Percentiles rank a stretch among this genome's conserved stretches.
phyloP scores from a whole-genome alignment of 1,140 invertebrate genomes.

The Heliothis virescens region DNA sequence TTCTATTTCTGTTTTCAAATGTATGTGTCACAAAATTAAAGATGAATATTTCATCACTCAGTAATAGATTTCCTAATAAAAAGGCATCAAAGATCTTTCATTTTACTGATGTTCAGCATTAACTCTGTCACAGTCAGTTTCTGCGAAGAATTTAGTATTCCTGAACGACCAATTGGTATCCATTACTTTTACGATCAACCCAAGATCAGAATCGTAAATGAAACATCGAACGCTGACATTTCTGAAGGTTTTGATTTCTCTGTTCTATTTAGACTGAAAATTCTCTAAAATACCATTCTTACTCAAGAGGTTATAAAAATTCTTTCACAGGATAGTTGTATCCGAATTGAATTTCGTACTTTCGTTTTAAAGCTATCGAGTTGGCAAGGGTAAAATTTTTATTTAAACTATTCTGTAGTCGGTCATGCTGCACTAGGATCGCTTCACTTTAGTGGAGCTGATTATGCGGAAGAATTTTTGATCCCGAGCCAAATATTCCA shows the following conservation, averaged over 20 bases:
- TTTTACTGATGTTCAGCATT: conserved; percentile 39
- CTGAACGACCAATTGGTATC: conserved; percentile 43
- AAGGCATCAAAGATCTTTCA: conserved; percentile 12
- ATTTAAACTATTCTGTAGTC: conserved; percentile 12
- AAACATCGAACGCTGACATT: conserved; percentile 22
- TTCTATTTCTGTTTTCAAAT: conserved; percentile 1
- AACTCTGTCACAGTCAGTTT: conserved; percentile 28
- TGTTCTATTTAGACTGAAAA: conserved; percentile 20
- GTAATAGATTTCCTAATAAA: conserved; percentile 12
- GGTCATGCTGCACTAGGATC: conserved; percentile 12
- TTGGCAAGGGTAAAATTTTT: conserved; percentile 30
- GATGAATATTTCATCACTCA: conserved; percentile 26
- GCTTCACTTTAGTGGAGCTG: conserved; percentile 1
- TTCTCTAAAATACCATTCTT: conserved; percentile 6
- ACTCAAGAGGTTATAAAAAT: conserved; percentile 24
- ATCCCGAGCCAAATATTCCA: conserved; percentile 33
- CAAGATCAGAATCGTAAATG: conserved; percentile 44
- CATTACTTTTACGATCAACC: conserved; percentile 44
- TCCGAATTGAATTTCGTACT: conserved; percentile 53
- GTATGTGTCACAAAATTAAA: conserved; percentile 6
- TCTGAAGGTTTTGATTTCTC: conserved; percentile 42
- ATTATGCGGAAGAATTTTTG: conserved; percentile 38
- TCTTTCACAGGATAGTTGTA: conserved; percentile 27
- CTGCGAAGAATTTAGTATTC: conserved; percentile 44
- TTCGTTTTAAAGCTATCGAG: conserved; percentile 50